These are phyloP conservation scores for Athetis lepigone DNA, from an alignment of 2,888 invertebrate genomes.

Conservation along the genomic window DNA sequence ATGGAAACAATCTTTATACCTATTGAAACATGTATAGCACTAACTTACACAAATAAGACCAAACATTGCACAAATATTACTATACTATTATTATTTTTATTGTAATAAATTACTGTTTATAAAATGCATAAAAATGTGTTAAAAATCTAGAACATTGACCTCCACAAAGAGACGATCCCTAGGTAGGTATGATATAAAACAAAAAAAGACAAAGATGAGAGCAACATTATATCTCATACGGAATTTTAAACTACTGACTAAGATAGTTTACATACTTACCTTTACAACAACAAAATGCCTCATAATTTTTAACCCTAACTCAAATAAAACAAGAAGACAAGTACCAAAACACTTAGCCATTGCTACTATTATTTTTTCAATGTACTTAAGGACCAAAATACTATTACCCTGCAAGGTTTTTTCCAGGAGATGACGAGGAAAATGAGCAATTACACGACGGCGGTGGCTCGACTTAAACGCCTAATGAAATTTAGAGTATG, in stretches of 20 bases:
- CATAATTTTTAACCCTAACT: not conserved
- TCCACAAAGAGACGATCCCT: too few species aligned
- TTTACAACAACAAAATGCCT: not conserved
- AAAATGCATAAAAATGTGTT: too few species aligned
- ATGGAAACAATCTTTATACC: too few species aligned
- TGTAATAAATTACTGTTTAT: too few species aligned
- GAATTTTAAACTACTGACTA: not conserved
- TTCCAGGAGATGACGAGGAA: conserved; percentile 83
- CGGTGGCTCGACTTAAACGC: conserved; percentile 87
- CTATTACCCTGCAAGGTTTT: conserved; percentile 72
- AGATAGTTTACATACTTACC: not conserved
- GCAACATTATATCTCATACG: too few species aligned
- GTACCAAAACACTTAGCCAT: conserved; percentile 5
- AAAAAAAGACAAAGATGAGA: too few species aligned
- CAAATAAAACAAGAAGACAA: conserved; percentile 2
- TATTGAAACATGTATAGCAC: too few species aligned
- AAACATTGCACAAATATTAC: too few species aligned
- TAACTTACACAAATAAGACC: too few species aligned
- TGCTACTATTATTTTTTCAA: conserved; percentile 44
- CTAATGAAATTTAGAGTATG: conserved; percentile 90
- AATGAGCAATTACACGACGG: conserved; percentile 88
- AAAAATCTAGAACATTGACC: too few species aligned
- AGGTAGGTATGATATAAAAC: too few species aligned
- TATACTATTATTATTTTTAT: too few species aligned
- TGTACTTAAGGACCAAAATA: conserved; percentile 60